phyloP scores from a whole-genome alignment of 2,113 vertebrate species.

The Rallus limicola region DNA sequence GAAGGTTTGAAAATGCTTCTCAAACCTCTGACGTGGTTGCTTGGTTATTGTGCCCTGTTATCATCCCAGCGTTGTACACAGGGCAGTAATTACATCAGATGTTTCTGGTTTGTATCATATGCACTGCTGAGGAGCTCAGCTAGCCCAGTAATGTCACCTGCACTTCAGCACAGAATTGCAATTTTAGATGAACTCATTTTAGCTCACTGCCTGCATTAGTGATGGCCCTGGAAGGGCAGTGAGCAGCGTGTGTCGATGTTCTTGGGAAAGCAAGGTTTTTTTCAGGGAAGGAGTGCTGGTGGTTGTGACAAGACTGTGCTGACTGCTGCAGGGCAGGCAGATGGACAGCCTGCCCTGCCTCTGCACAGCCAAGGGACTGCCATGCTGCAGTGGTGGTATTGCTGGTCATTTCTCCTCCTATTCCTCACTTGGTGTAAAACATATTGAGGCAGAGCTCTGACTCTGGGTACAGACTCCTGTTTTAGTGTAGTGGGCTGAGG shows the following conservation, averaged over 20 bases:
- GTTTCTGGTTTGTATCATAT: not conserved
- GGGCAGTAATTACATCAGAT: not conserved
- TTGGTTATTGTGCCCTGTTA: not conserved
- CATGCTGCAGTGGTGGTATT: fast-evolving
- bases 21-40: not conserved
- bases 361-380: not conserved
- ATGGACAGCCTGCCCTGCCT: not conserved
- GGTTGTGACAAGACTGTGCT: not conserved
- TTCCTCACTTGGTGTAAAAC: not conserved
- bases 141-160: not conserved
- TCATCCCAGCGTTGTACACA: not conserved
- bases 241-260: fast-evolving
- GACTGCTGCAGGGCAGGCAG: fast-evolving
- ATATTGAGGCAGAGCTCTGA: not conserved
- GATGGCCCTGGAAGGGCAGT: not conserved
- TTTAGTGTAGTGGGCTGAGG: not conserved
- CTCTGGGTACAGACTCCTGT: not conserved
- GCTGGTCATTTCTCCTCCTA: not conserved
- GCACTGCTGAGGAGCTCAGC: fast-evolving
- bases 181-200: not conserved
- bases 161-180: not conserved
- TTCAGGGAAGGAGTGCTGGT: not conserved
- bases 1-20: not conserved
- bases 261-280: not conserved
- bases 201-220: not conserved